Evolutionary conservation across 2,113 vertebrate genomes (phyloP).

Genomic region (Paracanthobrama guichenoti): DNA sequence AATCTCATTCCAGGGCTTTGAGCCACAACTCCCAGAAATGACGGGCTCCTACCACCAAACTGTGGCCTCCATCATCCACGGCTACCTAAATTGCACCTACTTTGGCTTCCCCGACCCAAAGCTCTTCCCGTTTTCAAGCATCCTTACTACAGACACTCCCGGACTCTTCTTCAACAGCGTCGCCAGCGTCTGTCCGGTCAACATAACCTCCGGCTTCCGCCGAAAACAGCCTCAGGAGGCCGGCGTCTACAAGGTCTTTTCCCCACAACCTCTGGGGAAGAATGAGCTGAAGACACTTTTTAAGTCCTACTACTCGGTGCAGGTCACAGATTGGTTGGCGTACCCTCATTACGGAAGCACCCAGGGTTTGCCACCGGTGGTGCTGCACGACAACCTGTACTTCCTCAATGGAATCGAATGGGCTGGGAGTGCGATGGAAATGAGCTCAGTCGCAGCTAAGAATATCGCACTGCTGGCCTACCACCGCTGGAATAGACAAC

Average conservation of each 20-base stretch:
- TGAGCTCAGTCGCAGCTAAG: slow-evolving; percentile 91
- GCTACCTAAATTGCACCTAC: slow-evolving; percentile 96
- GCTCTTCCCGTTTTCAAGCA: slow-evolving; percentile 89
- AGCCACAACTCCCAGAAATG: slow-evolving; percentile 72
- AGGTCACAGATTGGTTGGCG: slow-evolving; percentile 88
- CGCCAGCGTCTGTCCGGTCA: slow-evolving; percentile 91
- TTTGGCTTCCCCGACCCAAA: slow-evolving; percentile 93
- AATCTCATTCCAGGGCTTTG: slow-evolving; percentile 84
- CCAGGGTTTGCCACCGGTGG: slow-evolving; percentile 78
- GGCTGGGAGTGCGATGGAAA: slow-evolving; percentile 95
- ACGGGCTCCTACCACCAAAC: slow-evolving; percentile 84
- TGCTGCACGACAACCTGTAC: slow-evolving; percentile 91
- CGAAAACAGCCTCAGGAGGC: slow-evolving; percentile 95
- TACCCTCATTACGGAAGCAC: slow-evolving; percentile 83
- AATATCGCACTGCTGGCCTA: slow-evolving; percentile 94
- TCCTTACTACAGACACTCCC: slow-evolving; percentile 86
- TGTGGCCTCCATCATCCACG: slow-evolving; percentile 88
- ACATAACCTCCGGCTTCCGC: slow-evolving; percentile 84
- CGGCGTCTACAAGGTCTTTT: slow-evolving; percentile 91
- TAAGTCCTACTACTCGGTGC: slow-evolving; percentile 96
- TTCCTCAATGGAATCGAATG: slow-evolving; percentile 93
- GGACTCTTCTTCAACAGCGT: slow-evolving; percentile 87
- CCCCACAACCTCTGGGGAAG: slow-evolving; percentile 81
- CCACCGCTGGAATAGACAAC: slow-evolving; percentile 90
- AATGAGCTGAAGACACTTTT: slow-evolving; percentile 92